These are phyloP conservation scores for Drosophila pruinosa DNA, from an alignment of 1,140 invertebrate genomes.

Conservation along the genomic window DNA sequence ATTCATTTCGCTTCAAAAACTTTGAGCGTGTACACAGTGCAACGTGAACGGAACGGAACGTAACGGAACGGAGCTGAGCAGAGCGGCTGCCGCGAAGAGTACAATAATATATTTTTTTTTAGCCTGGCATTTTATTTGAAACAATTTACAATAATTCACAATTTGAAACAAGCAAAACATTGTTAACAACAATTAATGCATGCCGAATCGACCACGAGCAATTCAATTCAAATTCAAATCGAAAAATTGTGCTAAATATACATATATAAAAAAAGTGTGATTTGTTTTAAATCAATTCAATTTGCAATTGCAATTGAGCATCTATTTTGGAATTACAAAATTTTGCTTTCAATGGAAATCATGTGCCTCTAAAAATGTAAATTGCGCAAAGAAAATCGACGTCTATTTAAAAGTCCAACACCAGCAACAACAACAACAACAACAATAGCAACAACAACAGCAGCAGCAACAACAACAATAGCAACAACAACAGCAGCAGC, in stretches of 20 bases:
- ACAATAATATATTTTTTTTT: slow-evolving; percentile 43
- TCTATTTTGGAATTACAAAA: slow-evolving; percentile 64
- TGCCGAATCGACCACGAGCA: too few species aligned
- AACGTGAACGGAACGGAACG: slow-evolving; percentile 48
- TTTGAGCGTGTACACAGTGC: slow-evolving; percentile 59
- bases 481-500: slow-evolving; percentile 14
- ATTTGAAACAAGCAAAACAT: slow-evolving; percentile 9
- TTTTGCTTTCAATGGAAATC: slow-evolving; percentile 75
- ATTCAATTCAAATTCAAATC: slow-evolving; percentile 10
- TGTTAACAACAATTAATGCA: slow-evolving; percentile 35
- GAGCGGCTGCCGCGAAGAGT: slow-evolving; percentile 53
- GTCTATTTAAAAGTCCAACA: slow-evolving; percentile 75
- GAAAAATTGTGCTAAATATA: slow-evolving; percentile 28
- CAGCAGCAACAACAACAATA: slow-evolving; percentile 33
- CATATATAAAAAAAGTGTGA: slow-evolving; percentile 6
- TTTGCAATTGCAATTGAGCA: slow-evolving; percentile 42
- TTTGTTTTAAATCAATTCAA: slow-evolving; percentile 30
- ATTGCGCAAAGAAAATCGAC: slow-evolving; percentile 79
- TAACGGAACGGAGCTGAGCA: slow-evolving; percentile 44
- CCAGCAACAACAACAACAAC: slow-evolving; percentile 35
- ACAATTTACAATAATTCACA: slow-evolving; percentile 15
- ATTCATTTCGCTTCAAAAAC: slow-evolving; percentile 79
- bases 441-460: slow-evolving; percentile 2
- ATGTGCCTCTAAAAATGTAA: slow-evolving; percentile 81
- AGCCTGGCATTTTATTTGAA: slow-evolving; percentile 41